phyloP scores from a whole-genome alignment of 2,888 invertebrate genomes.

The Nebria brevicollis region DNA sequence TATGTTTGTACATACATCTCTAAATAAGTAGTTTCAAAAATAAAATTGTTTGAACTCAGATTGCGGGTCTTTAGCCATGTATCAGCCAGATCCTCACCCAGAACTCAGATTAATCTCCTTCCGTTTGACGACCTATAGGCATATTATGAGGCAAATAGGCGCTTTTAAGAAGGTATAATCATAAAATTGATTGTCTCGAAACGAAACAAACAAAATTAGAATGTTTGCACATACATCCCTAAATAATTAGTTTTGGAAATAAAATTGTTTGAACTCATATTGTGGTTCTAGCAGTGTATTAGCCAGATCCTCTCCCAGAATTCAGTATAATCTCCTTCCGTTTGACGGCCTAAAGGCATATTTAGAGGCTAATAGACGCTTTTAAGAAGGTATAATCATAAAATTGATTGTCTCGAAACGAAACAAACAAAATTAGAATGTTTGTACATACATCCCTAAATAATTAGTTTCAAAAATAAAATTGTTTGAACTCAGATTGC shows the following conservation, averaged over 20 bases:
- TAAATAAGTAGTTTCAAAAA: too few species aligned
- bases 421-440: too few species aligned
- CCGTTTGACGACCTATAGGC: slow-evolving; percentile 18
- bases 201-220: too few species aligned
- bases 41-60: slow-evolving; percentile 24
- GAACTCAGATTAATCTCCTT: slow-evolving; percentile 21
- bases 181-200: too few species aligned
- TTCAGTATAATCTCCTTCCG: slow-evolving; percentile 23
- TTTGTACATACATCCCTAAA: too few species aligned
- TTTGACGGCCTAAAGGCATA: slow-evolving; percentile 17
- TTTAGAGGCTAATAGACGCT: slow-evolving; percentile 17
- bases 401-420: too few species aligned
- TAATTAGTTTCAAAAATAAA: background rate
- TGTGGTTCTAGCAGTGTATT: background rate
- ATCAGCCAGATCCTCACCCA: slow-evolving; percentile 25
- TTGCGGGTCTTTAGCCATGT: slow-evolving; percentile 8
- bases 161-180: slow-evolving; percentile 28
- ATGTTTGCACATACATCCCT: too few species aligned
- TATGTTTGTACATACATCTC: too few species aligned
- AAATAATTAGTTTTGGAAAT: too few species aligned
- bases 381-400: slow-evolving; percentile 20
- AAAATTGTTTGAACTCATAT: slow-evolving; percentile 27
- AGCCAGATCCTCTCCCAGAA: slow-evolving; percentile 28
- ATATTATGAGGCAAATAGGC: slow-evolving; percentile 10
- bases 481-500: slow-evolving; percentile 31